Percentiles rank a stretch among this genome's conserved stretches.
Evolutionary conservation across 1,140 invertebrate genomes (phyloP).

Genomic region (Drosophila ercepeae): DNA sequence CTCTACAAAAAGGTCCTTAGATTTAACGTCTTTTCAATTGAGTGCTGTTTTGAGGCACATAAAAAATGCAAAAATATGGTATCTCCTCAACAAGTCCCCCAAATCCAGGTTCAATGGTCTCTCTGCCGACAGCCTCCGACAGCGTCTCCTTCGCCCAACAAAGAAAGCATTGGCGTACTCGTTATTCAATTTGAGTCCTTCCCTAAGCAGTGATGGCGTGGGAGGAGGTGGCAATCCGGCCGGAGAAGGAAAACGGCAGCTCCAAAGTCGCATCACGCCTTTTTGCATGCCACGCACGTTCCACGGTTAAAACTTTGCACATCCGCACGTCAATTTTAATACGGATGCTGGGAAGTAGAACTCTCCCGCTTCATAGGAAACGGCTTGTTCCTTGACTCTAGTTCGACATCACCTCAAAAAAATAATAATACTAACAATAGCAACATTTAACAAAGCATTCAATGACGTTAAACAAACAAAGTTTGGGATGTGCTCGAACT

Average conservation of each 20-base stretch:
- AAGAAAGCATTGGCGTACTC: conserved; percentile 27
- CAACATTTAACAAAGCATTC: conserved; percentile 41
- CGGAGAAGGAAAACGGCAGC: conserved; percentile 12
- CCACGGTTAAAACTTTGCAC: conserved; percentile 61
- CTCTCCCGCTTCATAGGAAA: conserved; percentile 17
- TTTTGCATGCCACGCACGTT: conserved; percentile 51
- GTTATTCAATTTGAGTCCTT: conserved; percentile 50
- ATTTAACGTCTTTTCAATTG: conserved; percentile 7
- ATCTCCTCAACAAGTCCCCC: conserved; percentile 26
- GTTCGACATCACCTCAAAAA: not conserved
- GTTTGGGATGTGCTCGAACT: conserved; percentile 40
- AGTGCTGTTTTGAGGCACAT: conserved; percentile 16
- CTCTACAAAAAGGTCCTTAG: conserved; percentile 15
- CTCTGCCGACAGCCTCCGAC: not conserved
- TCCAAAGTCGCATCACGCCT: conserved; percentile 18
- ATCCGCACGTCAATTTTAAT: conserved; percentile 61
- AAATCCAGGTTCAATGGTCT: conserved; percentile 35
- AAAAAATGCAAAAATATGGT: conserved; percentile 31
- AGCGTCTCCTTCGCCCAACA: not conserved
- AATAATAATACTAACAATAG: conserved; percentile 21
- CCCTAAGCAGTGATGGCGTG: not conserved
- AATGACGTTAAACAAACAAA: conserved; percentile 46
- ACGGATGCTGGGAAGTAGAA: conserved; percentile 30
- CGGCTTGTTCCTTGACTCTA: conserved; percentile 15
- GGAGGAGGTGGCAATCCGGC: not conserved